These are phyloP conservation scores for Melitaea cinxia DNA, from an alignment of 1,140 invertebrate species.

Conservation along the genomic window DNA sequence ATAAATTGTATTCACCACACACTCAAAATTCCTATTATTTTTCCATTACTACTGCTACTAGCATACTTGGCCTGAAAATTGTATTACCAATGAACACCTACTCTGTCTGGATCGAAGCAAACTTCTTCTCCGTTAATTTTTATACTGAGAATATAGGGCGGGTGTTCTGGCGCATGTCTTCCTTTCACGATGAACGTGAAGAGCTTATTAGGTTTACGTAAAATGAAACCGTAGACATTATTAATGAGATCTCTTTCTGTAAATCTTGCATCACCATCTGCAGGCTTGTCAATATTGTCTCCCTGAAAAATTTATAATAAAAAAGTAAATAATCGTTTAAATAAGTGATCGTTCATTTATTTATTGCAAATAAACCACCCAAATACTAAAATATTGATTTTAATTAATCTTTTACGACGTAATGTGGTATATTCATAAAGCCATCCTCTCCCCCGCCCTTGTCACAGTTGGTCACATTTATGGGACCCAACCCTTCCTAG, in stretches of 20 bases:
- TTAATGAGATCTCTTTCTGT: slow-evolving; percentile 17
- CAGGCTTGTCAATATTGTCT: not conserved
- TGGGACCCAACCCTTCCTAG: no score
- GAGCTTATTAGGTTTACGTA: not conserved
- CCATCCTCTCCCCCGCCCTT: no score
- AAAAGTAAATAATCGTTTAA: no score
- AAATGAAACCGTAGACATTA: slow-evolving; percentile 21
- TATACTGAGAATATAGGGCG: slow-evolving; percentile 22
- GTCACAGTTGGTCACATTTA: no score
- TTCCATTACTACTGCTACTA: no score
- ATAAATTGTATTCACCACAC: no score
- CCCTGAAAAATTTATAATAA: slow-evolving; percentile 6
- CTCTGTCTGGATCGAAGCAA: slow-evolving; percentile 21
- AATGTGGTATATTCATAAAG: no score
- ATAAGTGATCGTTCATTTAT: no score
- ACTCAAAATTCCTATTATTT: not conserved
- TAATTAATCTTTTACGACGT: no score
- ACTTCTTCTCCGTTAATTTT: slow-evolving; percentile 28
- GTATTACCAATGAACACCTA: not conserved
- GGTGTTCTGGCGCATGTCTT: slow-evolving; percentile 8
- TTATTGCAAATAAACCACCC: no score
- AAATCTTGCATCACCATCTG: not conserved
- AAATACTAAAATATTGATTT: no score
- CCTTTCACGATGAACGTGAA: slow-evolving; percentile 21
- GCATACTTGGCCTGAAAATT: no score